These are phyloP conservation scores for Seira musarum DNA, from an alignment of 2,888 invertebrate species.

Conservation along the genomic window DNA sequence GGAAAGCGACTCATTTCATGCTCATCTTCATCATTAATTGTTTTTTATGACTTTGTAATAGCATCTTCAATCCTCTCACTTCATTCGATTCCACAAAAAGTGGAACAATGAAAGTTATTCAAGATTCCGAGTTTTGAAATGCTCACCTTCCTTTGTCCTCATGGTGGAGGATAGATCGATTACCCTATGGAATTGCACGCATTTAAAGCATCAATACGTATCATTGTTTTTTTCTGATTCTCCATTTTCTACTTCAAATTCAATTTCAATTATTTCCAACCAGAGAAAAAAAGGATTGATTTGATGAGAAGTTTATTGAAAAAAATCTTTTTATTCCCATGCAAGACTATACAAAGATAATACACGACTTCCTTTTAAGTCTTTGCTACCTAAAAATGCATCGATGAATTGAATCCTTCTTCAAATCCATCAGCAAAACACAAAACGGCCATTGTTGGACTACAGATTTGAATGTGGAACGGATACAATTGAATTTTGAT, in stretches of 20 bases:
- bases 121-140: too few species aligned
- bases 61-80: too few species aligned
- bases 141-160: neutral
- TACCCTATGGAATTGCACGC: constrained; percentile 28
- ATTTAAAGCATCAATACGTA: constrained; percentile 18
- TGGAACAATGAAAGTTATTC: constrained; percentile 5
- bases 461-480: too few species aligned
- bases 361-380: constrained; percentile 26
- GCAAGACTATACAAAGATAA: too few species aligned
- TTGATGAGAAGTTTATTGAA: constrained; percentile 32
- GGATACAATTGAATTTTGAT: constrained; percentile 29
- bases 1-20: constrained; percentile 37
- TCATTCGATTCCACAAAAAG: too few species aligned
- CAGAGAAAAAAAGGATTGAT: constrained; percentile 22
- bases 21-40: constrained; percentile 35
- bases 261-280: too few species aligned
- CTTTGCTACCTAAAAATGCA: too few species aligned
- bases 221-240: constrained; percentile 9
- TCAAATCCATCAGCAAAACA: too few species aligned
- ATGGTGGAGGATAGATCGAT: constrained; percentile 21
- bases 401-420: too few species aligned
- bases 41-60: too few species aligned
- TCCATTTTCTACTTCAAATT: constrained; percentile 22
- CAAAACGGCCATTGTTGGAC: too few species aligned
- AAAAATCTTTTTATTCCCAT: constrained; percentile 8